phyloP scores from a whole-genome alignment of 2,888 invertebrate species.

The Agrochola lychnidis region DNA sequence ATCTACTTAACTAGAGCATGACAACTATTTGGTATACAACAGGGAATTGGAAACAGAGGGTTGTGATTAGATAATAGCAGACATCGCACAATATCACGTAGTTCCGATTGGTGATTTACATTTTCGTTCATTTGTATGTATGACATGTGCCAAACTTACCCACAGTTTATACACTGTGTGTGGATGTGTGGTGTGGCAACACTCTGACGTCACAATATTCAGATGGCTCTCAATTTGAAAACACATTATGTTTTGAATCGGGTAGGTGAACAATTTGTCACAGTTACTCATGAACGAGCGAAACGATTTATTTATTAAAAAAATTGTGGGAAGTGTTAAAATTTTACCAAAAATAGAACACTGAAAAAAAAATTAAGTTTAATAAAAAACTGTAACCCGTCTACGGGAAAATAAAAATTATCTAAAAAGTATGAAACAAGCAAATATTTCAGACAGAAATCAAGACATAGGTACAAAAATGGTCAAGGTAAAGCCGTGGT shows the following conservation, averaged over 20 bases:
- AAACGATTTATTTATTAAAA: neutral
- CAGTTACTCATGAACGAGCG: neutral
- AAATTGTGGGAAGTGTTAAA: neutral
- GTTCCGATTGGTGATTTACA: conserved; percentile 18
- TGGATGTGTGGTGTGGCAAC: neutral
- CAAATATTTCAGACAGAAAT: no score
- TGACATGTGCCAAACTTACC: conserved; percentile 1
- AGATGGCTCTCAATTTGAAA: neutral
- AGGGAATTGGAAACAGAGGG: neutral
- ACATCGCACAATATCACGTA: neutral
- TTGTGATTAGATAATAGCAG: neutral
- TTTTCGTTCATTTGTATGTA: conserved; percentile 16
- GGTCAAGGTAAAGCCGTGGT: no score
- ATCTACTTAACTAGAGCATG: neutral
- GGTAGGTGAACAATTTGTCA: conserved; percentile 1
- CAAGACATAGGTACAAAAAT: no score
- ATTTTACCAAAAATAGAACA: neutral
- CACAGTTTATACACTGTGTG: neutral
- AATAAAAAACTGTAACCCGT: no score
- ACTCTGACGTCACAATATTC: conserved; percentile 17
- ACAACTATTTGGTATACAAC: neutral
- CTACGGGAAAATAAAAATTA: no score
- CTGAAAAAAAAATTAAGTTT: no score
- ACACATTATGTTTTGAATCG: neutral
- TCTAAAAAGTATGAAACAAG: no score